Evolutionary conservation across 2,888 invertebrate species (phyloP).

Genomic region (Drosophila austrosaltans): DNA sequence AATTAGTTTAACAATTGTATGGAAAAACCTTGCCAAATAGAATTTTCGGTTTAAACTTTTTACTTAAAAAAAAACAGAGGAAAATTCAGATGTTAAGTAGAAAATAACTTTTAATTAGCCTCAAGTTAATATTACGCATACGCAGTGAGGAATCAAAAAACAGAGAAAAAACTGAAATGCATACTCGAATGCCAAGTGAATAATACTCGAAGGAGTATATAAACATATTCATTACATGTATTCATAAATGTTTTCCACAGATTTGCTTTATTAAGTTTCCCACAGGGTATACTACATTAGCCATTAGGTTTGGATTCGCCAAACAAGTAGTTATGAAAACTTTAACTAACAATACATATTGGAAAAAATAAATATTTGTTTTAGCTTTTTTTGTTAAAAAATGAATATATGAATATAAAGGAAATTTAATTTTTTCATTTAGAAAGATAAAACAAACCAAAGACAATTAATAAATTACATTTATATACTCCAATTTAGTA

Average conservation of each 20-base stretch:
- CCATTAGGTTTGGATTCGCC: neutral
- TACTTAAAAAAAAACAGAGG: constrained; percentile 14
- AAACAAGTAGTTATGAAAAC: no score
- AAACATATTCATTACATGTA: constrained; percentile 37
- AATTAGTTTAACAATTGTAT: constrained; percentile 59
- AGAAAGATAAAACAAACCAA: no score
- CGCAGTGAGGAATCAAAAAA: constrained; percentile 45
- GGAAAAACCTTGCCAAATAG: constrained; percentile 14
- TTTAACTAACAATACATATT: no score
- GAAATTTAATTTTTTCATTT: no score
- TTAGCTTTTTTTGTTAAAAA: no score
- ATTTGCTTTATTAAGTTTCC: constrained; percentile 5
- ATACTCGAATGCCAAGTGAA: constrained; percentile 8
- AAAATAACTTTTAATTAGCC: constrained; percentile 69
- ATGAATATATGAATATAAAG: no score
- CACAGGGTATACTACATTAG: neutral
- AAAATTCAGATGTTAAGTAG: constrained; percentile 29
- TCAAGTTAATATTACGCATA: constrained; percentile 53
- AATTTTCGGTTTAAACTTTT: neutral
- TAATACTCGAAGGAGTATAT: constrained; percentile 6
- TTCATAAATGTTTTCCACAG: constrained; percentile 22
- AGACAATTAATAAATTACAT: no score
- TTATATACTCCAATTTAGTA: no score
- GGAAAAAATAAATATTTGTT: no score
- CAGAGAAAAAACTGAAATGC: constrained; percentile 9